Evolutionary conservation across 2,797 vertebrate genomes (phyloP).

Genomic region (Paedocypris micromegethes): DNA sequence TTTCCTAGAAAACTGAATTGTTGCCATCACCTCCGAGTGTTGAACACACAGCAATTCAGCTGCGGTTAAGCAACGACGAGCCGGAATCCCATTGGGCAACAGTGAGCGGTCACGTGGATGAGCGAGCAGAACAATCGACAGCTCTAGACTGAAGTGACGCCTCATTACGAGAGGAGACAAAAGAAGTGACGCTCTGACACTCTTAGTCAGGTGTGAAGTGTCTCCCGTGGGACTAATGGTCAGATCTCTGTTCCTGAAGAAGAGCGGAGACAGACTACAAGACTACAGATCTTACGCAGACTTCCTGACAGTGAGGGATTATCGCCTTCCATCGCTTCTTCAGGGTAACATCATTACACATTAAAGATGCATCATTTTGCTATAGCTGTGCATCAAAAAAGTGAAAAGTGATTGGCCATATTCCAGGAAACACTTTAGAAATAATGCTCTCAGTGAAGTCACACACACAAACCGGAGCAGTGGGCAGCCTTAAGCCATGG

Average conservation of each 20-base stretch:
- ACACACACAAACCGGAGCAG: too few species aligned
- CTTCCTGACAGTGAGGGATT: too few species aligned
- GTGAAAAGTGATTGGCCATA: too few species aligned
- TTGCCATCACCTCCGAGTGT: conserved; percentile 6
- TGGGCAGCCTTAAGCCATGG: too few species aligned
- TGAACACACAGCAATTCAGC: conserved; percentile 18
- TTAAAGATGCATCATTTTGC: not conserved
- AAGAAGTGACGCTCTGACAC: conserved; percentile 1
- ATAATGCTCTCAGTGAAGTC: too few species aligned
- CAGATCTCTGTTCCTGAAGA: conserved; percentile 6
- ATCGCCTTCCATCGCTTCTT: too few species aligned
- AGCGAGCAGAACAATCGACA: conserved; percentile 26
- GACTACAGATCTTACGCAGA: not conserved
- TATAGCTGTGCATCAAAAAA: too few species aligned
- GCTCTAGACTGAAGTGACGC: conserved; percentile 14
- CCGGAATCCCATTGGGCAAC: conserved; percentile 25
- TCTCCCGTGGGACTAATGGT: conserved; percentile 27
- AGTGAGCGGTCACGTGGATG: conserved; percentile 25
- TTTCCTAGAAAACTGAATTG: not conserved
- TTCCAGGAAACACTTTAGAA: too few species aligned
- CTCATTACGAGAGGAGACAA: conserved; percentile 34
- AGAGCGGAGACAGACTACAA: conserved; percentile 1
- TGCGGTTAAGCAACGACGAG: conserved; percentile 17
- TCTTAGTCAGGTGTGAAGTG: conserved; percentile 25
- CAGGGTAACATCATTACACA: too few species aligned